Conservation (phyloP, 2,797 vertebrate species). For the Megaceryle alcyon region DNA sequence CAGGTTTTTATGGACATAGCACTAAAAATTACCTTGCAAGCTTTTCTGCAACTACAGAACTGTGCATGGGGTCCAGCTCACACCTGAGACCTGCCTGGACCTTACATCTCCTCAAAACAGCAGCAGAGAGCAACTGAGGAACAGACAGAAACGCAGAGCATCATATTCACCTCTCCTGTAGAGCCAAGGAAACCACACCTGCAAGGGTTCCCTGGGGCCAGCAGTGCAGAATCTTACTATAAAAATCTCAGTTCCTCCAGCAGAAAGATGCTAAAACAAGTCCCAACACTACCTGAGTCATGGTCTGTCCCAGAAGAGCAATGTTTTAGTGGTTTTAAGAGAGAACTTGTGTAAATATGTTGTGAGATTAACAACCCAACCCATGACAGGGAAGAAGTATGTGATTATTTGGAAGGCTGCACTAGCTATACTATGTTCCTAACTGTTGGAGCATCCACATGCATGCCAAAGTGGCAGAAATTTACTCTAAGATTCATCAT, state of each 20-base stretch:
- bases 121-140: background rate
- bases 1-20: background rate
- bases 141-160: background rate
- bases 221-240: background rate
- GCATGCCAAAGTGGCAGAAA: conserved; percentile 13
- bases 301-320: background rate
- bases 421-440: background rate
- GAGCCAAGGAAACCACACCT: background rate
- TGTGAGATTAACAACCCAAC: background rate
- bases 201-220: background rate
- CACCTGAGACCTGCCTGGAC: background rate
- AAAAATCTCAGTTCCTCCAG: background rate
- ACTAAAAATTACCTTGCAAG: background rate
- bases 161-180: background rate
- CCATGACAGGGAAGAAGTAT: background rate
- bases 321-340: background rate
- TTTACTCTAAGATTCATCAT: background rate
- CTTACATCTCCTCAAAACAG: background rate
- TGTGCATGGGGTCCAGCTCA: background rate
- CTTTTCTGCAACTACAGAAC: background rate
- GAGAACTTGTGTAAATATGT: background rate
- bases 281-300: background rate
- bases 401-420: background rate
- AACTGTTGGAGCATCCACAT: background rate
- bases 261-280: background rate